A percentile compares a stretch with the other conserved stretches of the same genome.
phyloP scores from a whole-genome alignment of 1,140 invertebrate genomes.

The Zaprionus inermis region DNA sequence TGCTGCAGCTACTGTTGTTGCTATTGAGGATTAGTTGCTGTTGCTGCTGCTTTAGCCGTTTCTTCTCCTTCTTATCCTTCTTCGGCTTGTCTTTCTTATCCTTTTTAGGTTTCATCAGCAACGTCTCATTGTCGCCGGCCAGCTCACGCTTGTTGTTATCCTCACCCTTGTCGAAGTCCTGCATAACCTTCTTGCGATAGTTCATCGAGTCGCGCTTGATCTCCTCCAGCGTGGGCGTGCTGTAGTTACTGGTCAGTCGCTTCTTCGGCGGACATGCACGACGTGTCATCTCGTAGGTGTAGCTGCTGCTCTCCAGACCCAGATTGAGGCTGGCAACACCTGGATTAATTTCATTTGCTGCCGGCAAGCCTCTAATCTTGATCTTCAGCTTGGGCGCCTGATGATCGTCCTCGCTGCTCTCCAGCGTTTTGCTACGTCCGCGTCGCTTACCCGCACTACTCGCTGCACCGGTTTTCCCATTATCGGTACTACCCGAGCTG shows the following conservation, averaged over 20 bases:
- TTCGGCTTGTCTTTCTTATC: slow-evolving; percentile 84
- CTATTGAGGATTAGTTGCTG: slow-evolving; percentile 38
- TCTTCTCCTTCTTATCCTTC: slow-evolving; percentile 89
- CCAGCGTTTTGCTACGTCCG: slow-evolving; percentile 81
- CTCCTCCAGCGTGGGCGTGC: slow-evolving; percentile 90
- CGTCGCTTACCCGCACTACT: slow-evolving; percentile 77
- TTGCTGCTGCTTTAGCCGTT: slow-evolving; percentile 85
- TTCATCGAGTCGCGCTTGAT: slow-evolving; percentile 94
- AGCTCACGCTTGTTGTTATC: slow-evolving; percentile 82
- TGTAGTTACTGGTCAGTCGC: slow-evolving; percentile 87
- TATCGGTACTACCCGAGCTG: slow-evolving; percentile 83
- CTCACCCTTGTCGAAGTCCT: slow-evolving; percentile 90
- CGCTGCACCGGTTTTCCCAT: slow-evolving; percentile 71
- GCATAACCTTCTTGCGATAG: slow-evolving; percentile 92
- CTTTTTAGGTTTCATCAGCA: slow-evolving; percentile 72
- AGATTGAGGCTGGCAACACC: slow-evolving; percentile 62
- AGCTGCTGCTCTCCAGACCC: slow-evolving; percentile 45
- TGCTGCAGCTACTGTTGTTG: slow-evolving; percentile 15
- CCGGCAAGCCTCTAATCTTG: slow-evolving; percentile 88
- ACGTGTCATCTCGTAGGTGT: slow-evolving; percentile 84
- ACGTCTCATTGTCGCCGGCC: slow-evolving; percentile 20
- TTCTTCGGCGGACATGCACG: slow-evolving; percentile 91
- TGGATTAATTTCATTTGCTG: slow-evolving; percentile 85
- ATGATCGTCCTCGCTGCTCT: slow-evolving; percentile 84
- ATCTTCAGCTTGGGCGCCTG: slow-evolving; percentile 92